A percentile compares a stretch with the other conserved stretches of the same genome.
These are phyloP conservation scores for Amphimallon solstitiale DNA, from an alignment of 2,888 invertebrate genomes.

Conservation along the genomic window DNA sequence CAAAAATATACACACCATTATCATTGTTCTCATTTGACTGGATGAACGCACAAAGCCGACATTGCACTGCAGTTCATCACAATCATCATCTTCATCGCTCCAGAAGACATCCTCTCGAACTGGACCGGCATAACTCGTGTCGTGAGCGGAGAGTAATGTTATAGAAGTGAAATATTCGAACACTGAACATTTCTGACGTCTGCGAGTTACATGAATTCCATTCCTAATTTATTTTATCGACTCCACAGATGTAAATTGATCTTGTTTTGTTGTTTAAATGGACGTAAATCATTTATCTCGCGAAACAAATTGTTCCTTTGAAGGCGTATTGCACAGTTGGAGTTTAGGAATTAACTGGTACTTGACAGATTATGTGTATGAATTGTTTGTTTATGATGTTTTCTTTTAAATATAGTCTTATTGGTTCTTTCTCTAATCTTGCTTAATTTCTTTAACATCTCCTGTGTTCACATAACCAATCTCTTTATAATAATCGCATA, in stretches of 20 bases:
- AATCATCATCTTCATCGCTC: conserved; percentile 13
- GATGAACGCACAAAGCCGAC: conserved; percentile 1
- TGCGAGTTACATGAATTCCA: conserved; percentile 21
- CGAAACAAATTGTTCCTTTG: conserved; percentile 21
- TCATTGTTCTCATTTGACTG: conserved; percentile 2
- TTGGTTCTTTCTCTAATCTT: no score
- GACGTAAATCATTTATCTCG: conserved; percentile 28
- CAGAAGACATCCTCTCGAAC: background rate
- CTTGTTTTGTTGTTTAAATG: conserved; percentile 30
- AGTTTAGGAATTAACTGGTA: conserved; percentile 10
- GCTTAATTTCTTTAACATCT: no score
- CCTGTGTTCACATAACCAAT: no score
- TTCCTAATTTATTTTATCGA: conserved; percentile 27
- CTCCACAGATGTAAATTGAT: conserved; percentile 26
- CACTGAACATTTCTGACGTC: conserved; percentile 22
- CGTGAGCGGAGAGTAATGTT: background rate
- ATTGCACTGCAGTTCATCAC: background rate
- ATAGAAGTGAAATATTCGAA: conserved; percentile 28
- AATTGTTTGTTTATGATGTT: conserved; percentile 4
- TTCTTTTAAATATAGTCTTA: background rate
- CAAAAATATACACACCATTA: conserved; percentile 15
- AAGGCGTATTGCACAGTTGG: conserved; percentile 11
- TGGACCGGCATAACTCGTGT: conserved; percentile 3
- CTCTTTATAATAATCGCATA: no score
- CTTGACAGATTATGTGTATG: conserved; percentile 15